A percentile compares a stretch with the other conserved stretches of the same genome.
Evolutionary conservation across 1,140 invertebrate genomes (phyloP).

Genomic region (Drosophila nannoptera): DNA sequence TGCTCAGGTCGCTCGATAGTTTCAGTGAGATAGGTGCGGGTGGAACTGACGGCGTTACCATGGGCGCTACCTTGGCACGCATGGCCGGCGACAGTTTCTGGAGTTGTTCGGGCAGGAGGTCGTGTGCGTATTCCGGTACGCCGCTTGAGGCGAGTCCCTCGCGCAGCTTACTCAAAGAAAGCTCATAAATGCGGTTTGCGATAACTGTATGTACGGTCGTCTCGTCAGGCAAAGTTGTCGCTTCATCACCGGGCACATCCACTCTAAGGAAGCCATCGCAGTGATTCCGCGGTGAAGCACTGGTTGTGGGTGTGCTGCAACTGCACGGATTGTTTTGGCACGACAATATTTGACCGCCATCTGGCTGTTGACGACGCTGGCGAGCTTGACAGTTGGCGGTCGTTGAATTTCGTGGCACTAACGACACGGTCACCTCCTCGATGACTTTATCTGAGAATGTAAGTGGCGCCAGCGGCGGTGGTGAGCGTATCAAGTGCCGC

Average conservation of each 20-base stretch:
- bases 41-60: constrained; percentile 46
- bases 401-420: constrained; percentile 68
- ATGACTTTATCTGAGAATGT: constrained; percentile 46
- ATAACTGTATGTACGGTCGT: constrained; percentile 77
- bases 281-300: constrained; percentile 7
- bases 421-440: constrained; percentile 72
- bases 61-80: constrained; percentile 61
- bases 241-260: constrained; percentile 46
- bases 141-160: constrained; percentile 74
- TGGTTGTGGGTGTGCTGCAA: constrained; percentile 13
- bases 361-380: constrained; percentile 21
- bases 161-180: constrained; percentile 70
- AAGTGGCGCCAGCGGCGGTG: constrained; percentile 59
- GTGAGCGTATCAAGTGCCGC: constrained; percentile 39
- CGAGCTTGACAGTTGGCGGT: constrained; percentile 60
- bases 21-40: constrained; percentile 70
- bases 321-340: constrained; percentile 5
- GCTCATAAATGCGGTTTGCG: constrained; percentile 74
- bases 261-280: constrained; percentile 42
- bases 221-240: constrained; percentile 66
- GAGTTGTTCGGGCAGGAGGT: constrained; percentile 55
- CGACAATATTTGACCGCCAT: not conserved
- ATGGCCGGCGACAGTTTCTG: constrained; percentile 63
- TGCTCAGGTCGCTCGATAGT: constrained; percentile 75
- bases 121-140: constrained; percentile 64